These are phyloP conservation scores for Euclidia mi DNA, from an alignment of 2,888 invertebrate genomes.

Conservation along the genomic window DNA sequence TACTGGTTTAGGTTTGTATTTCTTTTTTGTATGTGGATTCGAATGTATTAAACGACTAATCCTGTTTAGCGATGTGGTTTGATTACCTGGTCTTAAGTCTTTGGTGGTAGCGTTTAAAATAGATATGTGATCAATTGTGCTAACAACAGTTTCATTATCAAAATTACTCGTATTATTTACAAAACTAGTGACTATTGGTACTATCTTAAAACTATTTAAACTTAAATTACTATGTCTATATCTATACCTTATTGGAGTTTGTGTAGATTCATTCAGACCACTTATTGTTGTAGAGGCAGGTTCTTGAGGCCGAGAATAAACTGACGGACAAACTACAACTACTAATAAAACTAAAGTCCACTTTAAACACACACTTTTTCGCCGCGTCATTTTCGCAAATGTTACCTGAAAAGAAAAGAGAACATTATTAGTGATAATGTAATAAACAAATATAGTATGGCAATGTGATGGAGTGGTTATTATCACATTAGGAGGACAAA, in stretches of 20 bases:
- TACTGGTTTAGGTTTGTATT: constrained; percentile 45
- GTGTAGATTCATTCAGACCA: constrained; percentile 70
- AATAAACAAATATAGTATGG: not conserved
- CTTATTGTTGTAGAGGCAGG: constrained; percentile 54
- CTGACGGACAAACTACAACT: constrained; percentile 75
- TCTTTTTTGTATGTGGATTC: constrained; percentile 49
- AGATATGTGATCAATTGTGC: not conserved
- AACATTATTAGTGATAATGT: constrained; percentile 18
- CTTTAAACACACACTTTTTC: constrained; percentile 80
- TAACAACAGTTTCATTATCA: constrained; percentile 8
- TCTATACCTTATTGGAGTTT: constrained; percentile 82
- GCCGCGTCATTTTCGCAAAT: constrained; percentile 76
- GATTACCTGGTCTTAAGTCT: not conserved
- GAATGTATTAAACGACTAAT: constrained; percentile 51
- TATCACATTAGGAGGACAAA: not conserved
- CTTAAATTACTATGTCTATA: constrained; percentile 61
- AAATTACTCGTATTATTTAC: constrained; percentile 43
- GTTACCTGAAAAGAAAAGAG: constrained; percentile 81
- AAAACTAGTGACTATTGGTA: constrained; percentile 64
- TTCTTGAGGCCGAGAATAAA: constrained; percentile 81
- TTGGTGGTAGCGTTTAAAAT: not conserved
- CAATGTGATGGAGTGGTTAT: not conserved
- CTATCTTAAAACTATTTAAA: constrained; percentile 50
- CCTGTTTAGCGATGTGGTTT: constrained; percentile 38
- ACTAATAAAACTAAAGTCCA: constrained; percentile 86